Evolutionary conservation across 2,113 vertebrate species (phyloP).

Genomic region (Cyphomyrus plagiostoma): DNA sequence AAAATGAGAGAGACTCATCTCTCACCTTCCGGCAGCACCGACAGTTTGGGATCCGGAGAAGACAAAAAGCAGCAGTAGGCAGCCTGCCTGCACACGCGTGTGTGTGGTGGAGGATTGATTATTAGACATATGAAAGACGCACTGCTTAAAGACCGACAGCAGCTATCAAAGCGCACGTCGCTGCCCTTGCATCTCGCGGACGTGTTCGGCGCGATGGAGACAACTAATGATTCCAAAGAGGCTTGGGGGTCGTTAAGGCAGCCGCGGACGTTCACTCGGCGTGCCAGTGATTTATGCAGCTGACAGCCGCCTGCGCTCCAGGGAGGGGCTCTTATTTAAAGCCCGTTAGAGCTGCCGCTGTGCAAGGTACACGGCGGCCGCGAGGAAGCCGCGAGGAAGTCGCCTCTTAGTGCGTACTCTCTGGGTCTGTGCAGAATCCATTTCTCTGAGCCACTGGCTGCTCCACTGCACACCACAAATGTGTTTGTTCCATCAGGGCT

Average conservation of each 20-base stretch:
- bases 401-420: background rate
- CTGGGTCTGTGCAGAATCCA: background rate
- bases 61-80: background rate
- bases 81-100: background rate
- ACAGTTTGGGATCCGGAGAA: background rate
- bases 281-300: background rate
- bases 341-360: background rate
- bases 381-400: background rate
- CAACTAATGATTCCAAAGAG: background rate
- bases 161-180: slow-evolving; percentile 2
- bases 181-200: background rate
- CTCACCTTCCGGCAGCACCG: background rate
- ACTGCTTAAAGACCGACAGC: slow-evolving; percentile 12
- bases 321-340: slow-evolving; percentile 3
- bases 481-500: background rate
- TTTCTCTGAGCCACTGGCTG: background rate
- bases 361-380: background rate
- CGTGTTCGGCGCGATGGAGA: background rate
- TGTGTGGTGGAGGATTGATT: background rate
- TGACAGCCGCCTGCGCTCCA: background rate
- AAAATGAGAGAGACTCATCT: slow-evolving; percentile 8
- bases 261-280: background rate
- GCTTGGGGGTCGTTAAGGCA: slow-evolving; percentile 11
- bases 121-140: slow-evolving; percentile 6
- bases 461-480: background rate